Evolutionary conservation across 2,113 vertebrate species (phyloP).

Genomic region (Procavia capensis): DNA sequence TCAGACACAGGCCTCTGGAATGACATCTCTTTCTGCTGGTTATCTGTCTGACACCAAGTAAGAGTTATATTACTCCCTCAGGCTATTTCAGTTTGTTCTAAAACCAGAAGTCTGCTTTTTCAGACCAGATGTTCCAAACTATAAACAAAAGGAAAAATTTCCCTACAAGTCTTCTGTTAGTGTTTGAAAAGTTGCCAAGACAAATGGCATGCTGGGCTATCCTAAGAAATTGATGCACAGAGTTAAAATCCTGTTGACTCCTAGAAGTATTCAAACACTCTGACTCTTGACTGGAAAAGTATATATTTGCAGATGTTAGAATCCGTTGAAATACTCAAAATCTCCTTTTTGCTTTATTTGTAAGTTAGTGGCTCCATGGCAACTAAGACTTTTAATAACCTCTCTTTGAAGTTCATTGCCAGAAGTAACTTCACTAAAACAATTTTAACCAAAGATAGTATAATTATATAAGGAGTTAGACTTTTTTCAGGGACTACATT

Average conservation of each 20-base stretch:
- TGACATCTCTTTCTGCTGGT: background rate
- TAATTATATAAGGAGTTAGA: background rate
- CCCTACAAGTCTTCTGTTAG: constrained; percentile 37
- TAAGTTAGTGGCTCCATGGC: constrained; percentile 15
- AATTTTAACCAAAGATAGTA: constrained; percentile 44
- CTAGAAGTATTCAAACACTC: constrained; percentile 33
- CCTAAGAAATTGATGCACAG: constrained; percentile 49
- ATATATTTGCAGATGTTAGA: constrained; percentile 22
- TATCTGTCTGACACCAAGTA: background rate
- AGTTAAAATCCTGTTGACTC: background rate
- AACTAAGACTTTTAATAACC: background rate
- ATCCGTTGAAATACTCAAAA: background rate
- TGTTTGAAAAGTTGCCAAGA: constrained; percentile 71
- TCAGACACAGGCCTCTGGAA: background rate
- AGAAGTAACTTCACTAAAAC: constrained; percentile 8
- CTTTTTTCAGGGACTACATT: background rate
- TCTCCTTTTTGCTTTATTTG: constrained; percentile 41
- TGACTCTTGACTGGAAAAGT: constrained; percentile 59
- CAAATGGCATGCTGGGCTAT: constrained; percentile 32
- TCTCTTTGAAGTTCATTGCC: constrained; percentile 33
- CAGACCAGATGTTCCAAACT: constrained; percentile 38
- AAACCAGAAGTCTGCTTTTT: constrained; percentile 49
- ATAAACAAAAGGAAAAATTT: constrained; percentile 57
- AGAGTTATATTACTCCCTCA: background rate
- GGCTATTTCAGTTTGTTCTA: background rate